A percentile compares a stretch with the other conserved stretches of the same genome.
These are phyloP conservation scores for Teleogryllus occipitalis DNA, from an alignment of 1,140 invertebrate species.

Conservation along the genomic window DNA sequence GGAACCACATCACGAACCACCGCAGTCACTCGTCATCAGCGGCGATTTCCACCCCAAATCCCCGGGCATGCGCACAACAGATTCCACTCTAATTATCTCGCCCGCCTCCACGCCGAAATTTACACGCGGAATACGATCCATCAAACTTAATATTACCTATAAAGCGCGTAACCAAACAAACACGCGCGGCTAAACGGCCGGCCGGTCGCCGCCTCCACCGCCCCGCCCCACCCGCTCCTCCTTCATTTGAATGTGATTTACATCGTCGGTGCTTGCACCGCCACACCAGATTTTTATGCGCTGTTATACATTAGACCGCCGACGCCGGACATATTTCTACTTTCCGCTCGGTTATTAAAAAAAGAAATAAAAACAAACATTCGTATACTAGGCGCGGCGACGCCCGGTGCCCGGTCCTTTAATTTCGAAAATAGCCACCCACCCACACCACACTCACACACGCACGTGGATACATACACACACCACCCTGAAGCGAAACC, in stretches of 20 bases:
- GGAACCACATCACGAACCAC: no score
- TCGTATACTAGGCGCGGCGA: not conserved
- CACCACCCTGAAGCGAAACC: not conserved
- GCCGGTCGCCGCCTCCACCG: no score
- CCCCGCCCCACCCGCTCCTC: not conserved
- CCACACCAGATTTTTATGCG: not conserved
- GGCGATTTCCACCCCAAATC: no score
- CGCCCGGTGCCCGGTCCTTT: not conserved
- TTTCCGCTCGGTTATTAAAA: conserved; percentile 2
- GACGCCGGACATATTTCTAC: not conserved
- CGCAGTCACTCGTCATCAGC: no score
- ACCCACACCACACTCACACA: not conserved
- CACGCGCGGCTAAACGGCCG: no score
- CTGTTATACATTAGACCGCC: not conserved
- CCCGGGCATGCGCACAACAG: no score
- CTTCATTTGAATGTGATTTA: not conserved
- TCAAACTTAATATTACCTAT: no score
- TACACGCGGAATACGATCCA: no score
- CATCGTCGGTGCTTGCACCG: not conserved
- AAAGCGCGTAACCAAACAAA: no score
- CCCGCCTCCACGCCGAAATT: no score
- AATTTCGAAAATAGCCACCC: not conserved
- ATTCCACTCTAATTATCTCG: no score
- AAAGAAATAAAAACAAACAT: not conserved
- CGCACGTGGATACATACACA: not conserved